Evolutionary conservation across 1,140 invertebrate genomes (phyloP), one percentile per base, ranked within the genome.

Genomic region (Drosophila pseudoobscura): DNA sequence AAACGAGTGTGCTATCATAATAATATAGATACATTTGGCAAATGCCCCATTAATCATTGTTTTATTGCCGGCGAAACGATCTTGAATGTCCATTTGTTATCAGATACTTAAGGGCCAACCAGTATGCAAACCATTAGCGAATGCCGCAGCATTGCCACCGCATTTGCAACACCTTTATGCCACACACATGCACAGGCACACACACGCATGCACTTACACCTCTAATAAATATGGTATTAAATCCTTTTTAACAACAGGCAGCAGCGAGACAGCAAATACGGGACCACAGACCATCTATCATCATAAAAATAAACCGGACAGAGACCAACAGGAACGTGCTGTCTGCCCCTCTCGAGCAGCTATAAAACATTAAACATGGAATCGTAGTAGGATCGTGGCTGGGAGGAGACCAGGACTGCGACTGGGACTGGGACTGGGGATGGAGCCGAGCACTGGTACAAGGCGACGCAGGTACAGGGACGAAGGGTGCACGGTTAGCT

Each of bases 251-350:
- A 70, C 56, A 74, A 76, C 52, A 56, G 60, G 55, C 79, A 69
- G 45, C 49, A 44, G 57, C 56, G 47, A 64, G 55, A 74, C 70
- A 65, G 62, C 63, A 61, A 71, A 71, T 60, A 75, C 54, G 52
- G 61, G 43, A 44, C 57, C 35, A 57, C 46, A 58, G 64, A 50
- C 73, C 82, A 82, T 85, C 79, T 87, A 85, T 85, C 82, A 85
- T 85, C 78, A 87, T 85, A 87, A 80, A 77, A 66, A 71, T 63
- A 71, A 80, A 78, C 69, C 82, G 52, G 65, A 76, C 78, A 66
- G 20, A 54, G 79, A 45, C 50, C 52, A 9, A 35, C 31, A 35
- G 35, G 35, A 31, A 56, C 29, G 60, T 75, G 66, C 53, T 43
- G 53, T 45, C 72, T 45, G 22, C 43, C 59, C 62, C 56, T 50